These are phyloP conservation scores for Ceyx cyanopectus DNA, from an alignment of 2,113 vertebrate genomes.

Conservation along the genomic window DNA sequence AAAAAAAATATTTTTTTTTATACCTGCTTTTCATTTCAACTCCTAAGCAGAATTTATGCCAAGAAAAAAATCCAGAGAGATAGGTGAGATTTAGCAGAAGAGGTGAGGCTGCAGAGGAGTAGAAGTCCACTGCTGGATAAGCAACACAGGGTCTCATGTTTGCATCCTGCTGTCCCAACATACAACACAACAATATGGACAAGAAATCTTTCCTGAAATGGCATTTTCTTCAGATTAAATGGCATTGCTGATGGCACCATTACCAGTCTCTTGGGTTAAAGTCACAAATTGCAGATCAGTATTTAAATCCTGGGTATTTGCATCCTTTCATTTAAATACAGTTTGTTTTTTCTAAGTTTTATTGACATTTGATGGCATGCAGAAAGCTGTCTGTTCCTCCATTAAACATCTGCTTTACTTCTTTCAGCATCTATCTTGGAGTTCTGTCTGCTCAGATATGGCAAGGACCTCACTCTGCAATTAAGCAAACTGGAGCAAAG, in stretches of 20 bases:
- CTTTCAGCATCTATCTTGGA: neutral
- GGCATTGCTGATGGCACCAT: neutral
- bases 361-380: neutral
- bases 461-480: neutral
- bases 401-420: slow-evolving; percentile 26
- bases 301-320: neutral
- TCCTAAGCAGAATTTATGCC: slow-evolving; percentile 21
- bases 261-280: neutral
- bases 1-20: no score
- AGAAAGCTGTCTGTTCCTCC: slow-evolving; percentile 8
- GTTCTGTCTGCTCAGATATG: neutral
- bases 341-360: slow-evolving; percentile 5
- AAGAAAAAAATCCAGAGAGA: slow-evolving; percentile 6
- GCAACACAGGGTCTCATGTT: neutral
- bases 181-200: neutral
- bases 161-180: neutral
- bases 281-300: neutral
- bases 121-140: neutral
- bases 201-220: neutral
- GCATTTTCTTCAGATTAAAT: neutral
- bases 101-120: neutral
- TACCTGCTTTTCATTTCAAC: slow-evolving; percentile 35
- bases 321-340: slow-evolving; percentile 12
- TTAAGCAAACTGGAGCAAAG: neutral
- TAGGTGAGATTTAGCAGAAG: slow-evolving; percentile 5